Base-by-base conservation (phyloP, 2,797 vertebrate species). In the Melanotaenia nigrans region DNA sequence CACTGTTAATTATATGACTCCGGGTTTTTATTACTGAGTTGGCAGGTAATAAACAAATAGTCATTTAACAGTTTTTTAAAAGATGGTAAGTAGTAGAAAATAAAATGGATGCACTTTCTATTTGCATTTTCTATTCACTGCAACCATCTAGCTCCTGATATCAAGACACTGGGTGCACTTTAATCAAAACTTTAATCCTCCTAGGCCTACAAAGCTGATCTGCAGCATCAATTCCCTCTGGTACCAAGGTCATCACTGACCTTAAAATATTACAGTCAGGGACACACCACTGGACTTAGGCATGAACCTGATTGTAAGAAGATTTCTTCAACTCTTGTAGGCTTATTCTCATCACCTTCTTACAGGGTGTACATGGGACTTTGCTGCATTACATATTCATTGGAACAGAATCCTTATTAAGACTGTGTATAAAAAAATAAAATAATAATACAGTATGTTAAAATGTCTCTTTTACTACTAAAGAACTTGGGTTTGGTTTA, bases 151-250 rank as follows among this genome's bases (percentile, higher is more conserved):
- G 51, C 58, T 65, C 53, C 62, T 62, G 64, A 73, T 55, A 67
- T 69, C 0, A 62, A 66, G 47, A 65, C 78, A 66, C 18, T 10
- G 10, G 28, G 24, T 13, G 20, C 25, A 62, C 65, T 81, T 51
- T 56, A 71, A 68, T 58, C 58, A 63, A 45, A 38, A 54, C 54
- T 85, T 78, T 89, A 88, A 90, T 87, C 84, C 73, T 83, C 69
- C 25, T 33, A 42, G 71, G 79, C 33, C 86, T 81, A 84, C 71
- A 84, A 66, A 83, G 85, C 66, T 73, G 62, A 87, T 89, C 64
- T 78, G 79, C 78, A 67, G 58, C 68, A 83, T 90, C 75, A 88
- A 51, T 88, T 76, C 65, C 61, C 65, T 14, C 45, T 45, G 65
- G 85, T 60, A 40, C 66, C 85, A 85, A 84, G 81, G 72, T 85